Percentiles rank a stretch among this genome's conserved stretches.
Evolutionary conservation across 2,797 vertebrate species (phyloP).

Genomic region (Scomberomorus guttatus): DNA sequence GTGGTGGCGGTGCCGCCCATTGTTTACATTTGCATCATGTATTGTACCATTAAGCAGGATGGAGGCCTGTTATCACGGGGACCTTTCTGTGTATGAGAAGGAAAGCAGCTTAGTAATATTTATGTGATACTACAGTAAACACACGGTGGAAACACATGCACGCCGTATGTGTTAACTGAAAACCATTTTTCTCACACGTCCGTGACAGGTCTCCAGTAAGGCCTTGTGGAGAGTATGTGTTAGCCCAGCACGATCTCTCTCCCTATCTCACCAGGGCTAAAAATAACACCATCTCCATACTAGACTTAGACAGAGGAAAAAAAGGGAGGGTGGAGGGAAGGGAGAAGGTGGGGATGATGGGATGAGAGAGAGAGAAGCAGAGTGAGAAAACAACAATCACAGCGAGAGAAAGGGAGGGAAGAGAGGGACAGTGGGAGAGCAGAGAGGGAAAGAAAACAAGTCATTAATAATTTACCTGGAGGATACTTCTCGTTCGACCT

Average conservation of each 20-base stretch:
- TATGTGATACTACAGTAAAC: slow-evolving; percentile 23
- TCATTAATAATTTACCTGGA: slow-evolving; percentile 79
- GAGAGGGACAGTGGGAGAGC: slow-evolving; percentile 39
- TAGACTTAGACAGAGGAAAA: slow-evolving; percentile 36
- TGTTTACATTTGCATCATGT: slow-evolving; percentile 3
- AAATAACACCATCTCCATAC: slow-evolving; percentile 70
- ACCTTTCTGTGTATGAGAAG: background rate
- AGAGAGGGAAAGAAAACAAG: slow-evolving; percentile 61
- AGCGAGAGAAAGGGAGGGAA: slow-evolving; percentile 21
- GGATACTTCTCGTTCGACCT: slow-evolving; percentile 71
- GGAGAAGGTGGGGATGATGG: slow-evolving; percentile 38
- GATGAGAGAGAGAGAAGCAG: slow-evolving; percentile 29
- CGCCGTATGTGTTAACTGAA: slow-evolving; percentile 28
- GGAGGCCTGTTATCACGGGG: background rate
- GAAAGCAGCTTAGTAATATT: slow-evolving; percentile 36
- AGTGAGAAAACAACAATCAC: slow-evolving; percentile 54
- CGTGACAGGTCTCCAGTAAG: slow-evolving; percentile 56
- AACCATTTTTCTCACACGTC: slow-evolving; percentile 44
- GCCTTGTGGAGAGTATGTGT: slow-evolving; percentile 67
- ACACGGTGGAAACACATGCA: slow-evolving; percentile 11
- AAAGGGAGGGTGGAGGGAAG: slow-evolving; percentile 9
- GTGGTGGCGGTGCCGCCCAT: background rate
- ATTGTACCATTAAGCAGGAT: slow-evolving; percentile 3
- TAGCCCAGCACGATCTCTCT: slow-evolving; percentile 58
- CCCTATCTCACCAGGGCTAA: slow-evolving; percentile 68